Percentiles rank a stretch among this genome's conserved stretches.
phyloP scores from a whole-genome alignment of 2,113 vertebrate species.

The Vireo altiloquus region DNA sequence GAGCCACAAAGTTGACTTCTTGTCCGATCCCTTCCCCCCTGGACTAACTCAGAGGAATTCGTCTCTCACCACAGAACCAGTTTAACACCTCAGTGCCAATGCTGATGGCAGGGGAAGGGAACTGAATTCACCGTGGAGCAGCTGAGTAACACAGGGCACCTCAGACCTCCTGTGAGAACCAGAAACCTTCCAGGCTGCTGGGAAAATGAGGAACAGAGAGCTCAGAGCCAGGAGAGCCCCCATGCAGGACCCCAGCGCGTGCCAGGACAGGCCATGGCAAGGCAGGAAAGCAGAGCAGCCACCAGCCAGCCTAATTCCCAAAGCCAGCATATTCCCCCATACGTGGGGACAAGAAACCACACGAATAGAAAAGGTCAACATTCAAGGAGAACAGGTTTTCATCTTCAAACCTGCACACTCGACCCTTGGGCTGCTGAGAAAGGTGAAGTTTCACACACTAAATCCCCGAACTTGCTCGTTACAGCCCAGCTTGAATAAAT shows the following conservation, averaged over 20 bases:
- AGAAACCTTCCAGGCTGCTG: neutral
- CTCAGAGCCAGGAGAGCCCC: neutral
- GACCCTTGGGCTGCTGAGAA: neutral
- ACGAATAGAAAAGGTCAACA: neutral
- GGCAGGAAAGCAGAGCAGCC: neutral
- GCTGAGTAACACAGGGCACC: neutral
- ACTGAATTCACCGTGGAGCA: neutral
- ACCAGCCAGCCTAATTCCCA: neutral
- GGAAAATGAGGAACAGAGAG: neutral
- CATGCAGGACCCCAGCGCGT: rapidly evolving
- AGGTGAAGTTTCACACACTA: neutral
- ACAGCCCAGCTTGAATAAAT: neutral
- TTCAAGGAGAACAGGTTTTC: neutral
- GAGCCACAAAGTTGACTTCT: neutral
- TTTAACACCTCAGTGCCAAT: neutral
- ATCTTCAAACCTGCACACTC: neutral
- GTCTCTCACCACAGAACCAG: neutral
- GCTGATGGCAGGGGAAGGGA: neutral
- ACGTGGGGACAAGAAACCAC: neutral
- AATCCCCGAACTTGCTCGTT: rapidly evolving
- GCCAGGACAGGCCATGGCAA: neutral
- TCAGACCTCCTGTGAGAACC: neutral
- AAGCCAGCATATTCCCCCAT: neutral
- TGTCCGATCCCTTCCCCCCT: neutral
- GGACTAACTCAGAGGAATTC: neutral